Base-by-base conservation (phyloP, 2,888 invertebrate species). In the Pyrrhia umbra region DNA sequence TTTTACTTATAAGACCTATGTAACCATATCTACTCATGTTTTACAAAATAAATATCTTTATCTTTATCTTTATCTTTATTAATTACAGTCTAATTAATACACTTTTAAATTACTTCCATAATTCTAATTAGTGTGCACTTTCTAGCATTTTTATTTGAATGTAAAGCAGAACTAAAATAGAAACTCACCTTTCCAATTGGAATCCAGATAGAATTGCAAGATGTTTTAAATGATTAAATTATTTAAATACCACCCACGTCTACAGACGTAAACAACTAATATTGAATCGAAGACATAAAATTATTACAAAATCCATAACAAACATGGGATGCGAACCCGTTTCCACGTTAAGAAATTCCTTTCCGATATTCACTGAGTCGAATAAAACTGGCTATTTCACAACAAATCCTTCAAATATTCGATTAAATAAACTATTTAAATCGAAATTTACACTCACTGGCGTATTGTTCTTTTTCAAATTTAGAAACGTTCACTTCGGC, bases 291-390 rank as follows among this genome's bases (percentile, higher is more conserved):
- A 79, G 80, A 77, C 78, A 81, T 77, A 77, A 83, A 83, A 82
- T 80, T 81, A 84, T 85, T 87, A 85, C 85, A 85, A 89, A 88
- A 88, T 86, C 80, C 80, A 79, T 82, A 84, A 72, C 74, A 81
- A 85, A 83, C 80, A 62, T 71, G 75, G 60, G 72, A 72, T 52
- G 68, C 59, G 76, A 87, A 85, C 86, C 78, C 68, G 85, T 86
- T 87, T 85, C 68, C 68, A 79, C 79, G 79, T 73, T 77, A 74
- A 72, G 77, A 85, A 84, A 85, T 85, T 85, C 85, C 83, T 79
- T 78, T 67, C 52, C 43, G 69, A 68, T 61, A 63, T 40, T 39
- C 81, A 81, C 81, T 70, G 46, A 62, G 39, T 77, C 27, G 34
- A 47, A n/a, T 66, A 6, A 54, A 66, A 76, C 66, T 54, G 21